Conservation (phyloP, 2,113 vertebrate species). For the Tonatia bakeri region DNA sequence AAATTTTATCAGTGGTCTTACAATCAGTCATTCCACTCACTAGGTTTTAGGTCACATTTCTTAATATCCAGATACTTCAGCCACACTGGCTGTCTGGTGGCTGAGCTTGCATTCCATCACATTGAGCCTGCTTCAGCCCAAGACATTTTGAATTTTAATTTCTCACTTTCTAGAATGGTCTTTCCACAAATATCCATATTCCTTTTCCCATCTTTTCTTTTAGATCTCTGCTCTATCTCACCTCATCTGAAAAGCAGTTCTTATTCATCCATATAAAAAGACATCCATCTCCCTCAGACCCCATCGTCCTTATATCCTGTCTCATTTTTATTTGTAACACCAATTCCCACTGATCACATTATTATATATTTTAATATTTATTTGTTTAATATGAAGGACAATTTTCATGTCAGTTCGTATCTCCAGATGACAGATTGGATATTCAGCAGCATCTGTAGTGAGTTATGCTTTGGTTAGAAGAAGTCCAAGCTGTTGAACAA, state of each 20-base stretch:
- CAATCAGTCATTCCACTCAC: background rate
- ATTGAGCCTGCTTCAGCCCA: background rate
- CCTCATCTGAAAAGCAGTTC: background rate
- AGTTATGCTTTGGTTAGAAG: background rate
- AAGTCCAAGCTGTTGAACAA: background rate
- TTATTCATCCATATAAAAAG: background rate
- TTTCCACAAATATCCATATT: background rate
- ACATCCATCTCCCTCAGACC: background rate
- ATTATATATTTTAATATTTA: background rate
- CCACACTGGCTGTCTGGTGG: background rate
- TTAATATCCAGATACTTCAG: background rate
- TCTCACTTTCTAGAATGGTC: background rate
- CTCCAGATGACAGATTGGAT: background rate
- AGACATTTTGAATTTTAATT: background rate
- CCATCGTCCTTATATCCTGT: background rate
- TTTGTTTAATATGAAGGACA: background rate
- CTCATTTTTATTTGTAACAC: background rate
- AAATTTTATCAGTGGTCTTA: background rate
- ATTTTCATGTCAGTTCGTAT: background rate
- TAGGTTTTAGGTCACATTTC: background rate
- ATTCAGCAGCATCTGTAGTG: background rate
- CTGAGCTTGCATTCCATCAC: background rate
- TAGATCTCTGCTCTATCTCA: background rate
- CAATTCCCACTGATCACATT: background rate
- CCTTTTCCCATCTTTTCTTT: background rate